Percentiles rank a stretch among this genome's conserved stretches.
Evolutionary conservation across 1,140 invertebrate species (phyloP).

Genomic region (Rhopalosiphum padi): DNA sequence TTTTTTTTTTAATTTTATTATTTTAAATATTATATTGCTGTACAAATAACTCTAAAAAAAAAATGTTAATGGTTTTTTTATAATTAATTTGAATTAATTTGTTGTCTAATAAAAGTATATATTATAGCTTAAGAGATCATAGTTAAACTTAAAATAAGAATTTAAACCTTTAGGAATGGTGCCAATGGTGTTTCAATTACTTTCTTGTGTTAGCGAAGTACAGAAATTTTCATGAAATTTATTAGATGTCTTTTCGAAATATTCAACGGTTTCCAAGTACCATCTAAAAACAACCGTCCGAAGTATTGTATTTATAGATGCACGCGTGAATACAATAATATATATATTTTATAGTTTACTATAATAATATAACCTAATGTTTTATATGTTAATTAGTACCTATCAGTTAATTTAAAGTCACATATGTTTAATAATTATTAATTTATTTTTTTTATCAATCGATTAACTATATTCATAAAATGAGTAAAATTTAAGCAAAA

Average conservation of each 20-base stretch:
- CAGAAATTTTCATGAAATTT: not conserved
- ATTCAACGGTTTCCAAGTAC: not conserved
- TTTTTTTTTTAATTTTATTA: not conserved
- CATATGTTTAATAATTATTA: not conserved
- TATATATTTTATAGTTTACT: too few relatives aligned
- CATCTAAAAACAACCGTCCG: not conserved
- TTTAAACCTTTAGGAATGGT: conserved; percentile 27
- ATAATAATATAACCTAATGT: not conserved
- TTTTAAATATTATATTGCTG: not conserved
- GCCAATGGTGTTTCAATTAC: conserved; percentile 23
- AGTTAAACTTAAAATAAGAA: conserved; percentile 10
- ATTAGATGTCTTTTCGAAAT: not conserved
- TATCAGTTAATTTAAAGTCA: not conserved
- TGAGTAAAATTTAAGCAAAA: not conserved
- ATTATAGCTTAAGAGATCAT: not conserved
- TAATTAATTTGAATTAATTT: not conserved
- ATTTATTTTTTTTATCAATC: not conserved
- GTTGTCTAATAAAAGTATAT: not conserved
- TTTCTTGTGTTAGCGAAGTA: not conserved
- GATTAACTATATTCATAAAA: not conserved
- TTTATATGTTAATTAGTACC: not conserved
- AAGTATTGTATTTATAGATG: conserved; percentile 17
- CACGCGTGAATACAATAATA: not conserved
- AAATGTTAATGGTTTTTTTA: not conserved
- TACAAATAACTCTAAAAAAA: not conserved